phyloP scores from a whole-genome alignment of 1,140 invertebrate genomes.

The Gonioctena quinquepunctata region DNA sequence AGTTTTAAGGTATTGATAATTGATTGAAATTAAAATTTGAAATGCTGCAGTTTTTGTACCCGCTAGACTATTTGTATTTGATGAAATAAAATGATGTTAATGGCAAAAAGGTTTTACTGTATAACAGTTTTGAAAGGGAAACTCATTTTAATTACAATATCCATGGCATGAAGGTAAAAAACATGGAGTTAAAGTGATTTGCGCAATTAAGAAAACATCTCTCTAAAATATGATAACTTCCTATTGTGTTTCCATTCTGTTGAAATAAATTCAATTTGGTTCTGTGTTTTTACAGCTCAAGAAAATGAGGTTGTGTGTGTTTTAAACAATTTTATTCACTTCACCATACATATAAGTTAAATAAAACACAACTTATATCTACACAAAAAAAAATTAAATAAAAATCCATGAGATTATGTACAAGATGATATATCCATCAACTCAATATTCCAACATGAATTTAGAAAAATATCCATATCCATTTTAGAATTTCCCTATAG shows the following conservation, averaged over 20 bases:
- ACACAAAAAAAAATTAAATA: conserved; percentile 30
- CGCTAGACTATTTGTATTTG: conserved; percentile 5
- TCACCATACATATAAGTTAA: conserved; percentile 39
- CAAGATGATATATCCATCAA: conserved; percentile 11
- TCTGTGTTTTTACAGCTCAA: too few relatives aligned
- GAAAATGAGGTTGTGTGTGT: background rate
- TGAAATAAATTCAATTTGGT: too few relatives aligned
- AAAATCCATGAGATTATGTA: conserved; percentile 12
- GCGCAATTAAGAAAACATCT: too few relatives aligned
- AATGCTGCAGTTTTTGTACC: conserved; percentile 3
- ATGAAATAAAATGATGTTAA: conserved; percentile 7
- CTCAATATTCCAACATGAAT: conserved; percentile 9
- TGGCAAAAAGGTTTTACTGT: too few relatives aligned
- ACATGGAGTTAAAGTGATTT: too few relatives aligned
- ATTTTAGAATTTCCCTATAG: conserved; percentile 1
- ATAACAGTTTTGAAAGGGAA: too few relatives aligned
- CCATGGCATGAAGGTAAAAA: too few relatives aligned
- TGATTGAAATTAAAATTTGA: background rate
- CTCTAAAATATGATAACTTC: too few relatives aligned
- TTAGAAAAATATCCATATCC: conserved; percentile 18
- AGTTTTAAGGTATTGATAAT: background rate
- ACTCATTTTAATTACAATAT: too few relatives aligned
- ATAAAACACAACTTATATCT: conserved; percentile 36
- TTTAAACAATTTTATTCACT: conserved; percentile 30
- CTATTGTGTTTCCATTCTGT: too few relatives aligned